A percentile compares a stretch with the other conserved stretches of the same genome.
Conservation (phyloP, 1,140 invertebrate genomes). For the Drosophila miranda region DNA sequence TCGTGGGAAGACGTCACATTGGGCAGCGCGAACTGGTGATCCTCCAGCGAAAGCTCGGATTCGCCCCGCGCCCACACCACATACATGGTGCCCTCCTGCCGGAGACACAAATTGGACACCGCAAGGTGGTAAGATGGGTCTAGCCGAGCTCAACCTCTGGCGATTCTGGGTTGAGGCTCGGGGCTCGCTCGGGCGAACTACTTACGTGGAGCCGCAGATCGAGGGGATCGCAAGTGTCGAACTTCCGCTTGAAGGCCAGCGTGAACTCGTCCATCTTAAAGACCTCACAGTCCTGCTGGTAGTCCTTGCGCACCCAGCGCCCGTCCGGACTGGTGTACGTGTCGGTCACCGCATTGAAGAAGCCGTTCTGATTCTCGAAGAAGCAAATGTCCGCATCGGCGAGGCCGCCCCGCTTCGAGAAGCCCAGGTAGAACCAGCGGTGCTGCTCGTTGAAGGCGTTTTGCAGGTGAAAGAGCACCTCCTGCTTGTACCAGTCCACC, state of each 20-base stretch:
- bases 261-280: constrained; percentile 86
- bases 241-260: constrained; percentile 90
- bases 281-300: constrained; percentile 90
- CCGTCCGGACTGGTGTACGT: constrained; percentile 88
- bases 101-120: not conserved
- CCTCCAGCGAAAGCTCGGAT: constrained; percentile 83
- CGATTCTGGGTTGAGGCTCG: no score
- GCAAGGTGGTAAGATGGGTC: no score
- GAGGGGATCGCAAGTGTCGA: constrained; percentile 94
- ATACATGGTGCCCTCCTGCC: constrained; percentile 88
- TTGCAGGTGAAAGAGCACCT: constrained; percentile 81
- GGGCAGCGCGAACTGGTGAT: constrained; percentile 75
- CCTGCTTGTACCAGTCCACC: constrained; percentile 82
- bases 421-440: constrained; percentile 94
- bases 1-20: constrained; percentile 70
- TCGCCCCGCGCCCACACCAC: constrained; percentile 86
- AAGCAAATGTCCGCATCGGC: constrained; percentile 93
- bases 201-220: constrained; percentile 94
- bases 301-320: constrained; percentile 86
- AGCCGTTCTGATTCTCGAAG: constrained; percentile 84
- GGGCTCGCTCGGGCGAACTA: not conserved
- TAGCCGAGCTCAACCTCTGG: no score
- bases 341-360: constrained; percentile 84
- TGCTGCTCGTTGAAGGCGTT: constrained; percentile 80
- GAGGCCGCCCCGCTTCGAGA: constrained; percentile 93